phyloP scores from a whole-genome alignment of 2,888 invertebrate species.

The Diogma glabrata region DNA sequence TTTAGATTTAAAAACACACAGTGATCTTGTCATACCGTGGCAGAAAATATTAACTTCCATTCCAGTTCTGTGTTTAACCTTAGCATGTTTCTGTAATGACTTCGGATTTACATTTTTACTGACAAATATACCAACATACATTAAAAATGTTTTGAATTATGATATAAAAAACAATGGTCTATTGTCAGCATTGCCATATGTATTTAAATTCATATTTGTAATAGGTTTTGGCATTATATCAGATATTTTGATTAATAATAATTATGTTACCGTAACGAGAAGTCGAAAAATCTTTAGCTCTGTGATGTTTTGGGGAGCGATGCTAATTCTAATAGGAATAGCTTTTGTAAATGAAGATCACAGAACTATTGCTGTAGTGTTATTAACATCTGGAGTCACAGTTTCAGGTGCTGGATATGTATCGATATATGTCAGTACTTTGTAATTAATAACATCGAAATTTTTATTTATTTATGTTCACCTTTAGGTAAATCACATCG shows the following conservation, averaged over 20 bases:
- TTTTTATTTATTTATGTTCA: no score
- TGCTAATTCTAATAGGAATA: constrained; percentile 44
- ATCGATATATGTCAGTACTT: constrained; percentile 42
- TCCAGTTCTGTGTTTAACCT: no score
- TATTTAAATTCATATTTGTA: constrained; percentile 43
- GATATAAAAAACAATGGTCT: constrained; percentile 48
- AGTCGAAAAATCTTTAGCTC: constrained; percentile 14
- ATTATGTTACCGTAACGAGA: constrained; percentile 26
- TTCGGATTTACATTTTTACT: constrained; percentile 65
- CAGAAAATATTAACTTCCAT: no score
- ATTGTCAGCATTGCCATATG: constrained; percentile 44
- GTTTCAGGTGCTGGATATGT: constrained; percentile 56
- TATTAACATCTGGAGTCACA: constrained; percentile 54
- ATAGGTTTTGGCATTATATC: constrained; percentile 40
- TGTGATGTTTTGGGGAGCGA: constrained; percentile 49
- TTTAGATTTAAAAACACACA: no score
- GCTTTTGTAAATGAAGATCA: constrained; percentile 32
- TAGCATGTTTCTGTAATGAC: no score
- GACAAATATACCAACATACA: constrained; percentile 58
- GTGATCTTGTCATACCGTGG: no score
- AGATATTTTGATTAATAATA: constrained; percentile 38
- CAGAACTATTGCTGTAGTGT: constrained; percentile 39
- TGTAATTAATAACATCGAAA: no score
- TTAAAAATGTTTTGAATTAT: constrained; percentile 54
- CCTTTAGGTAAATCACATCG: constrained; percentile 61